A percentile compares a stretch with the other conserved stretches of the same genome.
Conservation (phyloP, 2,113 vertebrate species). For the Alligator sinensis region DNA sequence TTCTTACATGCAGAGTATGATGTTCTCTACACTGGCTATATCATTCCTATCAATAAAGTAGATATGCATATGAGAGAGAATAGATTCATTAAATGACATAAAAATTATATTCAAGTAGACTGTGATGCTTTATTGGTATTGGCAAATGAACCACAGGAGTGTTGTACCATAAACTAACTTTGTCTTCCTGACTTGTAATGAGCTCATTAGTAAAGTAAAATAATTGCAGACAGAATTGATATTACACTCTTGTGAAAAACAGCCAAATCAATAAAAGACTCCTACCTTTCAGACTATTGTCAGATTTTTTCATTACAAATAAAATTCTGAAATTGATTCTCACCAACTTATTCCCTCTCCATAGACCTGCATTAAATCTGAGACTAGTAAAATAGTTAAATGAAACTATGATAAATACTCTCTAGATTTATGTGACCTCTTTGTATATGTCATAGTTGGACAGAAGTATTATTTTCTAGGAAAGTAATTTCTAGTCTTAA, state of each 20-base stretch:
- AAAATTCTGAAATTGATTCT: conserved; percentile 6
- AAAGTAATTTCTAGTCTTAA: background rate
- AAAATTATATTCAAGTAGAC: background rate
- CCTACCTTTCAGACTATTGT: conserved; percentile 10
- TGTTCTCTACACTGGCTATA: background rate
- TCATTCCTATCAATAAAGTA: background rate
- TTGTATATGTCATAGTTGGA: background rate
- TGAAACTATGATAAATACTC: background rate
- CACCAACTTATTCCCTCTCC: background rate
- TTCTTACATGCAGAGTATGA: background rate
- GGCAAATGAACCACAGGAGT: conserved; percentile 56
- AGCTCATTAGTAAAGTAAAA: conserved; percentile 73
- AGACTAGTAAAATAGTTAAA: conserved; percentile 11
- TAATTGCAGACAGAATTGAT: conserved; percentile 59
- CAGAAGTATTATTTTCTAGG: background rate
- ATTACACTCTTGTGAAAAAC: conserved; percentile 8
- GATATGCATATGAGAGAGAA: background rate
- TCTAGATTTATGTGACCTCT: background rate
- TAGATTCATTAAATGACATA: background rate
- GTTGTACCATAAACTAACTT: conserved; percentile 45
- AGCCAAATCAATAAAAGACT: conserved; percentile 22
- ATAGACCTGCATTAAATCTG: conserved; percentile 13
- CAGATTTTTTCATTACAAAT: background rate
- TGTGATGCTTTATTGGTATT: conserved; percentile 19
- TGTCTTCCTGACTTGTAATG: conserved; percentile 61